phyloP scores from a whole-genome alignment of 2,888 invertebrate species.

The Aphidius colemani region DNA sequence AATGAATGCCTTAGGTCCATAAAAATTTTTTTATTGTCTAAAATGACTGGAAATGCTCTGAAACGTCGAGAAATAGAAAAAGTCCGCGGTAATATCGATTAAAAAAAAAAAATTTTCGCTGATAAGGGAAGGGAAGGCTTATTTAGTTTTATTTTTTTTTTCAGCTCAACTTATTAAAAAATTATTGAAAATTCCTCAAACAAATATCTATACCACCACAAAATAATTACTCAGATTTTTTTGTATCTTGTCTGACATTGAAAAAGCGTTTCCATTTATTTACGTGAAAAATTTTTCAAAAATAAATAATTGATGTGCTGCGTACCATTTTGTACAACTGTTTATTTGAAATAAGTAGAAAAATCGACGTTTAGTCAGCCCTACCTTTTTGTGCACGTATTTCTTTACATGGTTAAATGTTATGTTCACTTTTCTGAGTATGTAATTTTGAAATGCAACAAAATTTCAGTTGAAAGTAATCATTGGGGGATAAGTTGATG shows the following conservation, averaged over 20 bases:
- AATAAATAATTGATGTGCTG: conserved; percentile 7
- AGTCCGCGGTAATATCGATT: no score
- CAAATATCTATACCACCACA: no score
- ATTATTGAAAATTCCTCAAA: no score
- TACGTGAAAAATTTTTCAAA: conserved; percentile 5
- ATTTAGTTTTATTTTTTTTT: neutral
- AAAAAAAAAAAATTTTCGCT: no score
- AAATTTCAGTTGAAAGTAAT: neutral
- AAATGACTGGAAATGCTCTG: no score
- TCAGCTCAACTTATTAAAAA: no score
- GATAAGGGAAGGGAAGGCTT: no score
- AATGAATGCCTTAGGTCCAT: no score
- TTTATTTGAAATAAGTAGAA: conserved; percentile 13
- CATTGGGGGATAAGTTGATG: neutral
- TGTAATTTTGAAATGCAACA: neutral
- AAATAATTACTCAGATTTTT: neutral
- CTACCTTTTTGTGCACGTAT: conserved; percentile 2
- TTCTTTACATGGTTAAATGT: conserved; percentile 22
- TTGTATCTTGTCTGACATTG: conserved; percentile 17
- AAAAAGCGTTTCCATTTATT: conserved; percentile 4
- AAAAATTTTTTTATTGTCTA: no score
- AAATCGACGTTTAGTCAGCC: conserved; percentile 15
- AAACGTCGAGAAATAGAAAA: no score
- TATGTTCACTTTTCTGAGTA: neutral
- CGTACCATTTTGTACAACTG: conserved; percentile 15